phyloP scores from a whole-genome alignment of 2,888 invertebrate genomes.

The Mellilla xanthometata region DNA sequence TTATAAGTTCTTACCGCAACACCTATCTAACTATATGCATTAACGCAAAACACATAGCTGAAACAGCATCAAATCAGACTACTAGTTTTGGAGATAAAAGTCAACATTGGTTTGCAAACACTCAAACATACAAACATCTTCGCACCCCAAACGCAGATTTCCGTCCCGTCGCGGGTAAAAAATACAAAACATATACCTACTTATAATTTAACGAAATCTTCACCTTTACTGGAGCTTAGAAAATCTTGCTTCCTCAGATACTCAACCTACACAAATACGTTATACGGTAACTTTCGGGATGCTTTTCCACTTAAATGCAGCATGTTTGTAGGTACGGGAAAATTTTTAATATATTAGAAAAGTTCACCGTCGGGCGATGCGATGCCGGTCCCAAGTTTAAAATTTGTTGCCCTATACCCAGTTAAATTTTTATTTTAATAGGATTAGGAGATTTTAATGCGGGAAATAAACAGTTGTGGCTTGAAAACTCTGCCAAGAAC shows the following conservation, averaged over 20 bases:
- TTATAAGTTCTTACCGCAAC: no score
- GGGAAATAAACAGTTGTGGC: slow-evolving; percentile 50
- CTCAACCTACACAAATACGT: slow-evolving; percentile 2
- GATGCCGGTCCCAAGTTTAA: slow-evolving; percentile 50
- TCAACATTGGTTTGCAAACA: no score
- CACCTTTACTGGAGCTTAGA: background rate
- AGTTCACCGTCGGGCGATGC: slow-evolving; percentile 50
- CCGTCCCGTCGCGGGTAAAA: no score
- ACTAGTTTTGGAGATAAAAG: no score
- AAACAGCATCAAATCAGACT: no score
- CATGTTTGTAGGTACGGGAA: slow-evolving; percentile 48
- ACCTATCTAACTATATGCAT: no score
- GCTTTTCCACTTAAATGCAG: slow-evolving; percentile 48
- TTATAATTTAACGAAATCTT: no score
- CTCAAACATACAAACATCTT: no score
- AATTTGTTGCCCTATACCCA: slow-evolving; percentile 52
- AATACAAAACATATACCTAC: no score
- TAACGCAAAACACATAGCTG: no score
- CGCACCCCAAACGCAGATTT: no score
- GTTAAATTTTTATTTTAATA: slow-evolving; percentile 56
- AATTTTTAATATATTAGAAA: slow-evolving; percentile 69
- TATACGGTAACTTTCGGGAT: slow-evolving; percentile 29
- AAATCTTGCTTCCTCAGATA: background rate
- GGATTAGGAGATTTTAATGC: slow-evolving; percentile 53
- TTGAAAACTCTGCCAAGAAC: slow-evolving; percentile 50